Percentiles rank a stretch among this genome's conserved stretches.
Evolutionary conservation across 2,888 invertebrate genomes (phyloP).

Genomic region (Ophion slaviceki): DNA sequence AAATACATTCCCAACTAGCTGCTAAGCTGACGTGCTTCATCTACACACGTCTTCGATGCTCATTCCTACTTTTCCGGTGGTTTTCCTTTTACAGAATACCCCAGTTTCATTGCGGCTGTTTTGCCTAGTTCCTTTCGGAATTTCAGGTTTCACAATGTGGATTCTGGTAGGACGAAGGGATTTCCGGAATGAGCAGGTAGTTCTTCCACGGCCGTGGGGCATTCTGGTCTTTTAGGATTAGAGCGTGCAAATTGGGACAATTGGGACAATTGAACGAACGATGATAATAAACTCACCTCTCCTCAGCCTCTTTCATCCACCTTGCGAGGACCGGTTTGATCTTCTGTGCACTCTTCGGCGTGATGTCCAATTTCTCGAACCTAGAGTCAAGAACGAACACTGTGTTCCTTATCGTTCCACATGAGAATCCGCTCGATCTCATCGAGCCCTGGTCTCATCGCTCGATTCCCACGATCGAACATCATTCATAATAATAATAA

Average conservation of each 20-base stretch:
- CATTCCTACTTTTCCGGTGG: too few species aligned
- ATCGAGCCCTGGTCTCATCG: neutral
- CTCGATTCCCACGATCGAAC: neutral
- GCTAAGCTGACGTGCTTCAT: too few species aligned
- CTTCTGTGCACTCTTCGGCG: slow-evolving; percentile 99
- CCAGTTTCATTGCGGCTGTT: too few species aligned
- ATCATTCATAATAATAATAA: slow-evolving; percentile 15
- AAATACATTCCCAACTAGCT: too few species aligned
- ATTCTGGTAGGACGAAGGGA: too few species aligned
- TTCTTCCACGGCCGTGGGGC: neutral
- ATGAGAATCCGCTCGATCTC: neutral
- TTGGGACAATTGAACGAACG: neutral
- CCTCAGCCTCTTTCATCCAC: slow-evolving; percentile 99
- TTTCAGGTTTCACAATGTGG: too few species aligned
- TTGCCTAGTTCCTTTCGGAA: too few species aligned
- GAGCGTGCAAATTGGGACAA: neutral
- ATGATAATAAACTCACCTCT: slow-evolving; percentile 88
- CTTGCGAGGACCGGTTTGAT: slow-evolving; percentile 99
- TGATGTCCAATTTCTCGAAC: slow-evolving; percentile 99
- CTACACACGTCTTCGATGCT: too few species aligned
- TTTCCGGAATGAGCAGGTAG: too few species aligned
- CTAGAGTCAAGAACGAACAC: slow-evolving; percentile 87
- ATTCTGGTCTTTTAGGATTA: neutral
- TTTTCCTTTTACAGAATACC: too few species aligned
- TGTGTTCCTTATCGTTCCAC: slow-evolving; percentile 63